Percentiles rank a stretch among this genome's conserved stretches.
Evolutionary conservation across 2,888 invertebrate species (phyloP).

Genomic region (Chrysolina americana): DNA sequence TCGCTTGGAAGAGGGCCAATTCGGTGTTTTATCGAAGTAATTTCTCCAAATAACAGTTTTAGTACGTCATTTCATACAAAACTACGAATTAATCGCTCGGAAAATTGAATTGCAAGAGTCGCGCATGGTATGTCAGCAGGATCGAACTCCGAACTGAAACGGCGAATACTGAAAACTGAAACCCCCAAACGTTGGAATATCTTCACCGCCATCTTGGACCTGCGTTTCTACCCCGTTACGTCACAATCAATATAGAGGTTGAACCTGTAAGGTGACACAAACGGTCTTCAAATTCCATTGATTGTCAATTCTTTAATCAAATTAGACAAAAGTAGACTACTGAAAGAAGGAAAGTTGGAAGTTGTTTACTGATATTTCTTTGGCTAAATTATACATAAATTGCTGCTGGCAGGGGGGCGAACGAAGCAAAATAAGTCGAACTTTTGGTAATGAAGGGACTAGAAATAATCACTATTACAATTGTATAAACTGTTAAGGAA

Average conservation of each 20-base stretch:
- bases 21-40: not conserved
- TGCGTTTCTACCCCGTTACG: constrained; percentile 65
- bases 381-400: no score
- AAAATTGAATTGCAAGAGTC: constrained; percentile 13
- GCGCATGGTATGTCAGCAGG: constrained; percentile 56
- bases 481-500: no score
- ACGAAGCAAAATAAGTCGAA: no score
- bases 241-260: constrained; percentile 67
- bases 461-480: no score
- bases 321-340: constrained; percentile 9
- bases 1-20: not conserved
- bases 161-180: constrained; percentile 58
- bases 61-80: constrained; percentile 20
- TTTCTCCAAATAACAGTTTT: not conserved
- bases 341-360: constrained; percentile 4
- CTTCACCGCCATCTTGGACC: constrained; percentile 65
- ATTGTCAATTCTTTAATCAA: constrained; percentile 47
- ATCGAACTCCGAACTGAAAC: constrained; percentile 54
- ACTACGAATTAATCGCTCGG: constrained; percentile 20
- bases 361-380: not conserved
- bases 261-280: constrained; percentile 55
- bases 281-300: constrained; percentile 49
- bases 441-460: no score
- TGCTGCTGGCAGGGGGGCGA: no score
- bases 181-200: constrained; percentile 58